Base-by-base conservation (phyloP, 1,140 invertebrate genomes). In the Sycophila sp. region DNA sequence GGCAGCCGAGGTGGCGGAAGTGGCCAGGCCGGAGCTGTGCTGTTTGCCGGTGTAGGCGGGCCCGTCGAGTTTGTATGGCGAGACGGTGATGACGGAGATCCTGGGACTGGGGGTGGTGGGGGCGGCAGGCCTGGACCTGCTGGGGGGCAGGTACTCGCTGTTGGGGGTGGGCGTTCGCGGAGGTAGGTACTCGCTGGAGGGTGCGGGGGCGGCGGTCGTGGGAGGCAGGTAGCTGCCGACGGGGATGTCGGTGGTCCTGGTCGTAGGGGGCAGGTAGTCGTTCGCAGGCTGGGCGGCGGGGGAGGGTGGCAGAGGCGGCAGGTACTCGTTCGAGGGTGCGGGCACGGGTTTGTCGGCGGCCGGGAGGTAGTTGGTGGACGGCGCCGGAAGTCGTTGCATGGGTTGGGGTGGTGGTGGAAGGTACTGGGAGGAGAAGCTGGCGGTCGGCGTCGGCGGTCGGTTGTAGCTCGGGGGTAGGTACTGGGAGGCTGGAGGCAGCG, bases 401-500 rank as follows among this genome's bases (percentile, higher is more conserved):
- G 17, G 65, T 59, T 32, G 69, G 45, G 64, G 30, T 8, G 15
- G 34, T 6, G 65, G 68, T 28, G 69, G 40, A 4, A 73, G 45
- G 32, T 73, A 76, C 26, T 71, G 65, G n/a, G 64, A 71, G 15
- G 70, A 62, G 2, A 63, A 40, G 19, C n/a, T 28, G 10, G 28
- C 8, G 17, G 15, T 17, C 11, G 49, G 4, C 42, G 13, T 4
- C 26, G 55, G 0, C 13, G 49, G 10, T 11, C 24, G 36, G 19
- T 30, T 34, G 56, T 58, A 60, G 55, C 34, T 73, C 8, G 76
- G 67, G 13, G 77, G 72, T 24, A 79, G 64, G 63, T 79, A 79
- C 47, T 71, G 58, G 8, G 67, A 49, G 0, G 73, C 24, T 13
- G 40, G n/a, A 13, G 55, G 4, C 10, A 28, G 15, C 10, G 51